Percentiles rank a stretch among this genome's conserved stretches.
Evolutionary conservation across 2,113 vertebrate genomes (phyloP).

Genomic region (Crotalus helleri): DNA sequence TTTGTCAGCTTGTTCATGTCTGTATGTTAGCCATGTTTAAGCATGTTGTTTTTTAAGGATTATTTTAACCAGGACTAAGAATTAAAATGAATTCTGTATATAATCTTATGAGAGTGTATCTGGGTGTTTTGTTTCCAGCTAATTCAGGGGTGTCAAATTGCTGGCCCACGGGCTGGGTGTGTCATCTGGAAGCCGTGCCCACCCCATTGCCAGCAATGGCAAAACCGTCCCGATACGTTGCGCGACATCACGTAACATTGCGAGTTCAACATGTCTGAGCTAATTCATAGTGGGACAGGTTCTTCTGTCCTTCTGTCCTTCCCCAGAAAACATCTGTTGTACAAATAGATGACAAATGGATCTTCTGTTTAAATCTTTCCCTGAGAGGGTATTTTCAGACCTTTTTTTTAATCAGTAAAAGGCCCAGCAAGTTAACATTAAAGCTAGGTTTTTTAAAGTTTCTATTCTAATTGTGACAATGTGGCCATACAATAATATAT

Average conservation of each 20-base stretch:
- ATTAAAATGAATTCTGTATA: background rate
- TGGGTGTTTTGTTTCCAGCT: background rate
- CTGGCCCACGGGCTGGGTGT: too few relatives aligned
- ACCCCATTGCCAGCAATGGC: too few relatives aligned
- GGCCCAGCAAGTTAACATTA: background rate
- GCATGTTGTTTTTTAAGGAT: background rate
- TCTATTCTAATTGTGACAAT: background rate
- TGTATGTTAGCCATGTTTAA: background rate
- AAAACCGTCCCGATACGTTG: too few relatives aligned
- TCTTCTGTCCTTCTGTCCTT: background rate
- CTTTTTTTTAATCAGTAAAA: background rate
- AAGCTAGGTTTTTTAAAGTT: background rate
- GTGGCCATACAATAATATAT: background rate
- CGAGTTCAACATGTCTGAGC: background rate
- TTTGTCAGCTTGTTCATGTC: constrained; percentile 28
- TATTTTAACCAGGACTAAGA: background rate
- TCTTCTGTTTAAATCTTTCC: background rate
- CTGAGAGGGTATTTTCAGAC: background rate
- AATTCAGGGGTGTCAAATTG: background rate
- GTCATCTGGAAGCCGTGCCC: too few relatives aligned
- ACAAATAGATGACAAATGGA: background rate
- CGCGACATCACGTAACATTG: too few relatives aligned
- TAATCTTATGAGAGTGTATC: background rate
- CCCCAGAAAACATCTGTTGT: background rate
- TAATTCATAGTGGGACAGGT: background rate